Evolutionary conservation across 2,888 invertebrate species (phyloP), one percentile per base, ranked within the genome.

Genomic region (Hipparchia semele): DNA sequence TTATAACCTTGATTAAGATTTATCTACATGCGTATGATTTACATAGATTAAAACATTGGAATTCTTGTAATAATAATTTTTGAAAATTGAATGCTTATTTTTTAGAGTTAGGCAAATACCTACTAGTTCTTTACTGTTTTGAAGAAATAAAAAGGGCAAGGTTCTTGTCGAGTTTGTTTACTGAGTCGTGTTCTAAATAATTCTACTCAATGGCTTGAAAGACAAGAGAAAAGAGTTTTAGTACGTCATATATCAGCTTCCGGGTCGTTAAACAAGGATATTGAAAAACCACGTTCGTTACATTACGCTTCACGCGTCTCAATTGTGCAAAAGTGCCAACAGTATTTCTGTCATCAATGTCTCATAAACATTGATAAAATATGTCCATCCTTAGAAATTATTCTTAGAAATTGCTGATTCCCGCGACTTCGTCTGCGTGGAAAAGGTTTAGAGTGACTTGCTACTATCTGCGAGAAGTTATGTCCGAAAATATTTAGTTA

Each of bases 221-320:
- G 58, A 6, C 12, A 53, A 51, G 9, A 65, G 65, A 89, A 92
- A 91, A 90, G 87, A 83, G 85, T 89, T 90, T 92, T 90, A 92
- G 84, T 86, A 83, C 82, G 86, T 89, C 90, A 91, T 92, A 91
- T 92, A 93, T 93, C 92, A 90, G 87, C 91, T 92, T 92, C 90
- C 86, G 83, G 84, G 83, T 90, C 92, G 92, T 92, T 93, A 86
- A 92, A 91, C 88, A 88, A 81, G 85, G 84, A 88, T 87, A 86
- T 87, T 86, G 88, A 87, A 89, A 90, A 90, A 91, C 53, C 90
- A 87, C 86, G 87, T 85, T 87, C 86, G 87, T 90, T 91, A 90
- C 2, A 23, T 23, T 91, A 91, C 90, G 88, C 86, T 84, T 81
- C 83, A 83, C 82, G 84, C 84, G 84, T 86, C 85, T 82, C 86